Base-by-base conservation (phyloP, 2,888 invertebrate species). In the Eumerus sabulonum region DNA sequence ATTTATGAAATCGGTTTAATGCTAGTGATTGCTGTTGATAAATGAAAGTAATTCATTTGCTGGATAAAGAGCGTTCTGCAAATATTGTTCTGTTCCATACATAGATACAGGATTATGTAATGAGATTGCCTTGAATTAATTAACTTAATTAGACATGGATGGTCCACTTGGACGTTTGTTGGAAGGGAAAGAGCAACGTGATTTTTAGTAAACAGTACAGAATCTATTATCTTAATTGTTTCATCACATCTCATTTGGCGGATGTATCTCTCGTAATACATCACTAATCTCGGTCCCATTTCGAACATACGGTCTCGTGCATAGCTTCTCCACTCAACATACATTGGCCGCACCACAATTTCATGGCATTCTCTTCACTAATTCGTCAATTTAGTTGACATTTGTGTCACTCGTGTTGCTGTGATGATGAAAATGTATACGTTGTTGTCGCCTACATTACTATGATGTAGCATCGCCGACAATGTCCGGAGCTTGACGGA, bases 381-480 rank as follows among this genome's bases (percentile, higher is more conserved):
- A 45, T 66, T 16, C 50, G 19, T 71, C 76, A 71, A 67, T 56
- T 62, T 57, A 13, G 36, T 13, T 67, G 71, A 50, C 71, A 67
- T 67, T 57, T 66, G 45, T 56, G 72, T 56, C 47, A 19, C 17
- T 53, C 47, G 38, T 67, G 44, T 18, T 66, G 44, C 14, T 66
- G 27, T 27, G 27, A 27, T 27, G 27, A 27, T 27, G 59, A 60
- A 64, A 76, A 60, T 50, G 54, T 35, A 53, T 53, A 54, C n/a
- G 11, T 60, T 11, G 38, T 60, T n/a, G 38, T 40, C 36, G 59
- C 42, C 27, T 27, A 7, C 27, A 7, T 27, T 7, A 7, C 27
- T 27, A 2, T 27, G 27, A 27, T 27, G 27, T 7, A 27, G 7
- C 2, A 27, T 27, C 2, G 7, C 7, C 27, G 27, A 2, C 27